phyloP scores from a whole-genome alignment of 2,797 vertebrate species.

The Ceryle rudis region DNA sequence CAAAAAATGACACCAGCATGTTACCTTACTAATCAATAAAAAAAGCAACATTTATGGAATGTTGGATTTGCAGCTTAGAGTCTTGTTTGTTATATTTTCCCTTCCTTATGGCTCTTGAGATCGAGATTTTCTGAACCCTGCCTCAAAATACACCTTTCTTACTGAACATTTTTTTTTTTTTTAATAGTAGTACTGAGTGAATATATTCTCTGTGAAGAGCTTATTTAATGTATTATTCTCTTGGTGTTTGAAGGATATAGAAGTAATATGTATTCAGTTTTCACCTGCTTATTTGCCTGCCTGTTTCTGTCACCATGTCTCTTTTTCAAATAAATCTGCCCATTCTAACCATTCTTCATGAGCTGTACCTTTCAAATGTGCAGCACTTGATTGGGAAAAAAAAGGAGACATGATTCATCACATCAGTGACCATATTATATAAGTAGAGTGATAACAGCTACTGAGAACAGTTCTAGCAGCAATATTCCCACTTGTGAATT shows the following conservation, averaged over 20 bases:
- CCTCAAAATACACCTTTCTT: background rate
- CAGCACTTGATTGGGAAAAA: background rate
- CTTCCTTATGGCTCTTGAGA: background rate
- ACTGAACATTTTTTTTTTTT: background rate
- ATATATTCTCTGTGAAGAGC: background rate
- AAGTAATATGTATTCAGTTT: background rate
- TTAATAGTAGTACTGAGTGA: background rate
- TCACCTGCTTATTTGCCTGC: background rate
- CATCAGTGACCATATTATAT: background rate
- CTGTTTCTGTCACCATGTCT: background rate
- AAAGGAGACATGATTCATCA: constrained; percentile 1
- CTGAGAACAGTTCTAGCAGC: background rate
- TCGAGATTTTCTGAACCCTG: background rate
- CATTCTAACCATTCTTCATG: background rate
- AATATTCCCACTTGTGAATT: background rate
- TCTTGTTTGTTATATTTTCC: background rate
- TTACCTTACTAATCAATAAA: background rate
- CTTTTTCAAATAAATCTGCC: background rate
- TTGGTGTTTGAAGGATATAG: background rate
- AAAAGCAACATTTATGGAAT: background rate
- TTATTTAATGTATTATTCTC: background rate
- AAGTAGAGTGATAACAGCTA: background rate
- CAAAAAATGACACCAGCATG: background rate
- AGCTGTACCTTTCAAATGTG: background rate
- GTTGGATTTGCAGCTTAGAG: background rate